A percentile compares a stretch with the other conserved stretches of the same genome.
Evolutionary conservation across 2,888 invertebrate species (phyloP).

Genomic region (Theristus sp.): DNA sequence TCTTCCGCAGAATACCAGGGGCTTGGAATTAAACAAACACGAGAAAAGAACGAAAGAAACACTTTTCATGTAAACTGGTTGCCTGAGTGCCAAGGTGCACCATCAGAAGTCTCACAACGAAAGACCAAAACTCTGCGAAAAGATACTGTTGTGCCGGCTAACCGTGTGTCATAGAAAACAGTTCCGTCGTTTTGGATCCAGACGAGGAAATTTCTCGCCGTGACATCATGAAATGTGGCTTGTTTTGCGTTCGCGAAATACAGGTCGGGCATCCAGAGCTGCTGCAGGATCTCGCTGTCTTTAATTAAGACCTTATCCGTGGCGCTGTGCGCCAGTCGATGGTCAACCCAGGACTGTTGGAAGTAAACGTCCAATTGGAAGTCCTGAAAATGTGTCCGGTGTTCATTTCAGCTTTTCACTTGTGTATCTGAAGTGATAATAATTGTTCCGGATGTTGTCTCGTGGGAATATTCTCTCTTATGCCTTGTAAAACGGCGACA

Average conservation of each 20-base stretch:
- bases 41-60: no score
- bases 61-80: no score
- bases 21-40: no score
- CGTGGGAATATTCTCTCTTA: no score
- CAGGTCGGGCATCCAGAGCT: conserved; percentile 24
- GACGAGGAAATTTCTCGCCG: conserved; percentile 25
- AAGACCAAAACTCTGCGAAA: no score
- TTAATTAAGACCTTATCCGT: conserved; percentile 20
- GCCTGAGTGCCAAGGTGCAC: no score
- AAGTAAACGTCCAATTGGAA: conserved; percentile 28
- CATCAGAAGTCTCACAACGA: no score
- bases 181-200: conserved; percentile 24
- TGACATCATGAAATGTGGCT: conserved; percentile 20
- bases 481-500: no score
- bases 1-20: no score
- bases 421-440: neutral
- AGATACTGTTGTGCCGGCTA: no score
- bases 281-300: conserved; percentile 13
- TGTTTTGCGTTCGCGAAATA: conserved; percentile 25
- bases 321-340: conserved; percentile 20
- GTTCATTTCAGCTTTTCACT: neutral
- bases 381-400: conserved; percentile 11
- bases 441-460: no score
- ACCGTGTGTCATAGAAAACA: conserved; percentile 22
- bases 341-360: conserved; percentile 24